Base-by-base conservation (phyloP, 1,140 invertebrate genomes). In the Pogonognathellus flavescens region DNA sequence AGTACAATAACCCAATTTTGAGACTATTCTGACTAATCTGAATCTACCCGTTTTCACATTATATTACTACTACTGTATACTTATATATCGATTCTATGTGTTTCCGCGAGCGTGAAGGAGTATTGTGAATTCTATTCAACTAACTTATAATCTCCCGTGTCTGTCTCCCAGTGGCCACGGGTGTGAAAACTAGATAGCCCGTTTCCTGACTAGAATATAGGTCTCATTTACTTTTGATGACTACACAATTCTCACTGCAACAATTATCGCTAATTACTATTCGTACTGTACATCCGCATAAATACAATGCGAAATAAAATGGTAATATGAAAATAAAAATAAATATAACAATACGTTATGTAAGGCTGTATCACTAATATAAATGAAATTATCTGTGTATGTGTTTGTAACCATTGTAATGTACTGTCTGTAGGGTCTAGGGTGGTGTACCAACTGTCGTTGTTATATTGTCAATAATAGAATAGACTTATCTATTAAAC, bases 201-300 rank as follows among this genome's bases (percentile, higher is more conserved):
- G 41, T 31, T 31, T 76, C 70, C 41, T 76, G 41, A 49, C 14
- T 76, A 76, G 70, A 76, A 76, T 76, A n/a, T 50, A 16, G 7
- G 49, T 76, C 70, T 76, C 25, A 76, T 66, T 76, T 76, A 76
- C 70, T 76, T 76, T 76, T 76, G 70, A 76, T 76, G 70, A 76
- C 49, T 31, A 76, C 16, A 50, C 14, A 50, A 76, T 76, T 31
- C 41, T 16, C 62, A 25, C 14, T 66, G n/a, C 53, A 57, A 50
- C 70, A 76, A 76, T 76, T 76, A 76, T 76, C n/a, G n/a, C 70
- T 76, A 76, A 76, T 76, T 50, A 76, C 53, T 57, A 57, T n/a
- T 57, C 53, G 31, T 41, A 41, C 53, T 14, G 53, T 57, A n/a
- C n/a, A n/a, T 57, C 11, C 53, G 11, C 10, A 57, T 13, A 57